Base-by-base conservation (phyloP, 2,888 invertebrate genomes). In the Drosophila anomalata region DNA sequence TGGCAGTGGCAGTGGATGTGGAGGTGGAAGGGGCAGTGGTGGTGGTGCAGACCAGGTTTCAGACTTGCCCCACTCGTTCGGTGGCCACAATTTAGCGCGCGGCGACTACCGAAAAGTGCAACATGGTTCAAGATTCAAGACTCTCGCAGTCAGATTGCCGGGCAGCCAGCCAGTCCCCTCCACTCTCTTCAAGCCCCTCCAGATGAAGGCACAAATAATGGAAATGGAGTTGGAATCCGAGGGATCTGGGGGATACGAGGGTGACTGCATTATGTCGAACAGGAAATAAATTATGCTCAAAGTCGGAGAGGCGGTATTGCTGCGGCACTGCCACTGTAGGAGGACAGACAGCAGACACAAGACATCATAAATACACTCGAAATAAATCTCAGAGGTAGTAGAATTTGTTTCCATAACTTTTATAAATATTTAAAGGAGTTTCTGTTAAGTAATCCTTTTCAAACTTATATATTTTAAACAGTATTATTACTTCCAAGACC, bases 181-280 rank as follows among this genome's bases (percentile, higher is more conserved):
- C n/a, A 1, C n/a, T 0, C 36, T 2, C n/a, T 4, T 3, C 14
- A 29, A 7, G 2, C 33, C 33, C 39, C 63, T 63, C 56, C 31
- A 50, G 77, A 75, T 79, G 82, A 76, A 79, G 78, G 81, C 75
- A 68, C 75, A 84, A 79, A 84, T 84, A 84, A 81, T 81, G 77
- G 74, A 50, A 47, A 70, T 36, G n/a, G 36, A 36, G 36, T n/a
- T 36, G 36, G 36, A 5, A n/a, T 7, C 2, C 14, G 36, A 2
- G n/a, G 36, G n/a, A 36, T 36, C 36, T 2, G 33, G 12, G 33
- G 41, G 41, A 3, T 17, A 8, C 14, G 41, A 20, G 41, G 14
- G 20, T 11, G 41, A 42, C 17, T 65, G 60, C 75, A 77, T 81
- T 78, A 81, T 75, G 79, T 76, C 75, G 73, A 84, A 77, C 79